Base-by-base conservation (phyloP, 2,113 vertebrate species). In the Euleptes europaea region DNA sequence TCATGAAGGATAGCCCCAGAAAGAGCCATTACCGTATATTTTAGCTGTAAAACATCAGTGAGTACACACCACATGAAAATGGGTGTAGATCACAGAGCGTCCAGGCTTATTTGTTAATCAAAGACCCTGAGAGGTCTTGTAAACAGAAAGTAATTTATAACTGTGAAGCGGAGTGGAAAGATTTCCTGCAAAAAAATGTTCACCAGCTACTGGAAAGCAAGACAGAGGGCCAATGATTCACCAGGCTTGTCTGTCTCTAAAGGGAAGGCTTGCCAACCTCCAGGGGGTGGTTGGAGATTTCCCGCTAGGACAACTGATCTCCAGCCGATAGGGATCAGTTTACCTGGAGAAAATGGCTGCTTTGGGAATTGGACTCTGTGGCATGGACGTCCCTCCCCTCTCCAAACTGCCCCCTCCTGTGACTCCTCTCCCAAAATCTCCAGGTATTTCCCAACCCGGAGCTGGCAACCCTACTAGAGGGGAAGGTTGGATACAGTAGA, bases 91-190 rank as follows among this genome's bases (percentile, higher is more conserved):
- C 65, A 67, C 44, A 69, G 21, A 79, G 4, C 28, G 47, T 11
- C 17, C 4, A 26, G 21, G 3, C 31, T 51, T 38, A 12, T 19
- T 70, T 51, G 70, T 70, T 10, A 51, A 70, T 54, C 54, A 70
- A 28, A 51, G 5, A 26, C 21, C 38, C 11, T 15, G 44, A 81
- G 21, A 3, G 33, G 44, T 13, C 66, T 40, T 81, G 44, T 51
- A 81, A 81, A 54, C 66, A 54, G 66, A 71, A 33, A 17, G 69
- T 81, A 81, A 81, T 81, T 70, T 81, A 81, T 35, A 38, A n/a
- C 8, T 23, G n/a, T 28, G 66, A 40, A 84, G 15, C 13, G 35
- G 23, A 38, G 19, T 13, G 23, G 42, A 31, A 84, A n/a, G 11
- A 49, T 51, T 75, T 35, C 42, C 9, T 31, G 60, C 14, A 51